Conservation (phyloP, 2,797 vertebrate species). For the Eulemur rubriventer region DNA sequence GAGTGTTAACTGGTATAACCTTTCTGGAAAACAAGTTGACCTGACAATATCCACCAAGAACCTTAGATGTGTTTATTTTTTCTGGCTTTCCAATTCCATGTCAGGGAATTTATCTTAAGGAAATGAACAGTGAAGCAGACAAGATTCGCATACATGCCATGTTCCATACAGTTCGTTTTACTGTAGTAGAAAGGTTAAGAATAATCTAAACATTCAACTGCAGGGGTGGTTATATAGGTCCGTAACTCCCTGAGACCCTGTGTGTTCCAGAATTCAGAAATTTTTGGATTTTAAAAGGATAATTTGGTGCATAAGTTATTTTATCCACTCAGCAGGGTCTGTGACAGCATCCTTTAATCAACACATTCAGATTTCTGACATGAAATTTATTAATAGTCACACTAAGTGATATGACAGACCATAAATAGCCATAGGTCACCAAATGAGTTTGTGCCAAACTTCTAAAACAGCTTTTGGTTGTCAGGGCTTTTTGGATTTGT, state of each 20-base stretch:
- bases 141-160: neutral
- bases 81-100: neutral
- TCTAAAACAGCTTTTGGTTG: slow-evolving; percentile 5
- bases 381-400: neutral
- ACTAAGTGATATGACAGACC: neutral
- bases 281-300: neutral
- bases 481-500: neutral
- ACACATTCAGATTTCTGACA: neutral
- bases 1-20: neutral
- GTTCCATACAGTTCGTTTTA: neutral
- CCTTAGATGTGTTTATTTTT: neutral
- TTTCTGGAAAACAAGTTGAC: neutral
- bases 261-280: neutral
- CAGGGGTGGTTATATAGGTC: neutral
- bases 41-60: neutral
- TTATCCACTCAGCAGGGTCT: neutral
- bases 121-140: neutral
- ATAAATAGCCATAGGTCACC: neutral
- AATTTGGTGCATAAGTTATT: neutral
- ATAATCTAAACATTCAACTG: neutral
- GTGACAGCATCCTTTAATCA: neutral
- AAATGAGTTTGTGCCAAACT: neutral
- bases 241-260: neutral
- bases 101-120: neutral
- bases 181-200: neutral